These are phyloP conservation scores for Blastobasis lacticolella DNA, from an alignment of 2,888 invertebrate species.

Conservation along the genomic window DNA sequence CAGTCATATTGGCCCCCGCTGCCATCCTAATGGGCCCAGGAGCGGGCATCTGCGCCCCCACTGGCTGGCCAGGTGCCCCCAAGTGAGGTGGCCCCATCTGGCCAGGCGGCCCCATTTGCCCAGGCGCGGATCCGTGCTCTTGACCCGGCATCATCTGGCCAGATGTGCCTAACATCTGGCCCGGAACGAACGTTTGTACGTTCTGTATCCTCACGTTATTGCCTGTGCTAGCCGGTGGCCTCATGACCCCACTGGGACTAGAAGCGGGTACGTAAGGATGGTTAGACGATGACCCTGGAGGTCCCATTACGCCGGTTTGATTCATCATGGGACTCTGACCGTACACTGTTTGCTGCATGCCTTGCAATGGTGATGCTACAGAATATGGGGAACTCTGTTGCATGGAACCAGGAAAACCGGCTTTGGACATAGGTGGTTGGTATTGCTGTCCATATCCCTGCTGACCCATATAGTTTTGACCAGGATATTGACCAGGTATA, in stretches of 20 bases:
- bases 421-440: conserved; percentile 42
- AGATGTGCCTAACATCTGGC: conserved; percentile 32
- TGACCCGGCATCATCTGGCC: conserved; percentile 26
- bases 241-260: conserved; percentile 49
- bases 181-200: conserved; percentile 57
- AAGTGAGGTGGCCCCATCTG: conserved; percentile 12
- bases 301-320: conserved; percentile 37
- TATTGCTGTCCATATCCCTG: conserved; percentile 45
- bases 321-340: conserved; percentile 39
- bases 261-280: conserved; percentile 41
- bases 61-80: conserved; percentile 18
- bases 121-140: conserved; percentile 10
- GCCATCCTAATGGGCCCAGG: conserved; percentile 57
- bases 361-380: conserved; percentile 50
- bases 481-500: conserved; percentile 47
- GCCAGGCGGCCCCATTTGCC: conserved; percentile 17
- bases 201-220: conserved; percentile 56
- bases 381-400: conserved; percentile 46
- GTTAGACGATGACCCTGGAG: conserved; percentile 33
- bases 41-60: conserved; percentile 35
- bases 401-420: conserved; percentile 42
- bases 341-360: conserved; percentile 63
- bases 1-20: conserved; percentile 40
- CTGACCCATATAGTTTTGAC: conserved; percentile 42
- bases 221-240: conserved; percentile 27